Evolutionary conservation across 1,140 invertebrate genomes (phyloP), one percentile per base, ranked within the genome.

Genomic region (Cyrtorhinus lividipennis): DNA sequence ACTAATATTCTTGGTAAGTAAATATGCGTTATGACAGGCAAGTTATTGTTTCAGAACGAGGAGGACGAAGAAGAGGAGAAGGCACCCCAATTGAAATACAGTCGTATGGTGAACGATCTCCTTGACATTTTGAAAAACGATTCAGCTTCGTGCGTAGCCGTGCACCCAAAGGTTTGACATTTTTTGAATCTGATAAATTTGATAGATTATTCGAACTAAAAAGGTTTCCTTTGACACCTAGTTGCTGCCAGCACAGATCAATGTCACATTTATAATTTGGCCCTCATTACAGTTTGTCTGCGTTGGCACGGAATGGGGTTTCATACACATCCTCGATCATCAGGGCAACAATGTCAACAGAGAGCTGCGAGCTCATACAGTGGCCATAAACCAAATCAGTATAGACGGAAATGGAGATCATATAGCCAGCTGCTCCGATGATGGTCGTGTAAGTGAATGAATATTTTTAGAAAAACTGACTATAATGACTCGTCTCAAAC

Each of bases 101-200:
- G 87, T 66, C 78, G 94, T 58, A 82, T 97, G 71, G 79, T 78
- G 56, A 95, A 95, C 77, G 91, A 95, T 78, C 72, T 97, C 2
- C 78, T 83, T 67, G 81, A 83, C 67, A 94, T 97, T 70, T 75
- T 97, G 2, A 80, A 84, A 70, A 90, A 87, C 69, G 92, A 96
- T 78, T 85, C 88, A 65, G 88, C 92, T 23, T 92, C 86, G 72
- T 95, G 90, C 71, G 86, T 95, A 67, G 86, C 90, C 68, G 88
- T 95, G 15, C 91, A 97, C 76, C 82, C 90, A 18, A 96, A 95
- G 77, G 88, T 90, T n/a, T n/a, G n/a, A n/a, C n/a, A n/a, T n/a
- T n/a, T n/a, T n/a, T n/a, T n/a, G n/a, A n/a, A n/a, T n/a, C n/a
- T n/a, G n/a, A n/a, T n/a, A n/a, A n/a, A n/a, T n/a, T n/a, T n/a